These are phyloP conservation scores for Chelonia mydas DNA, from an alignment of 2,797 vertebrate genomes.

Conservation along the genomic window DNA sequence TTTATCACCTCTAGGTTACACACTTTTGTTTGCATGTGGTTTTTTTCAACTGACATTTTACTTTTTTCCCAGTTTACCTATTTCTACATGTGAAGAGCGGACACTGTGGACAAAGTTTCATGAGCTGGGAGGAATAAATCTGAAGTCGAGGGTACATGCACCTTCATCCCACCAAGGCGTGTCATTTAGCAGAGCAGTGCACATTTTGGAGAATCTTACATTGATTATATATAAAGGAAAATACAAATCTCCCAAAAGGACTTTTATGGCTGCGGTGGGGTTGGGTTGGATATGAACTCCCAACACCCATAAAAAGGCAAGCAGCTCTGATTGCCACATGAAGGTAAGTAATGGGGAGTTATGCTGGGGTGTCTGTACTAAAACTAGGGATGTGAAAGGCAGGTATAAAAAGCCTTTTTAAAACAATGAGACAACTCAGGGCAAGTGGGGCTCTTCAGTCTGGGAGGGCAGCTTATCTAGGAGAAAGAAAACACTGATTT, in stretches of 20 bases:
- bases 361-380: not conserved
- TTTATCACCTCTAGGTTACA: conserved; percentile 75
- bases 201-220: not conserved
- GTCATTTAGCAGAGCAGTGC: not conserved
- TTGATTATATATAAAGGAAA: not conserved
- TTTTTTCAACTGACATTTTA: conserved; percentile 69
- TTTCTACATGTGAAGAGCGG: conserved; percentile 40
- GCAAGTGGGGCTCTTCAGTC: not conserved
- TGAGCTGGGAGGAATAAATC: conserved; percentile 25
- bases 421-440: not conserved
- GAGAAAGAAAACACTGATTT: not conserved
- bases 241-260: not conserved
- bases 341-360: too few species aligned
- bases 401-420: not conserved
- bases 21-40: conserved; percentile 71
- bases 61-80: conserved; percentile 42
- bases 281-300: not conserved
- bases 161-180: not conserved
- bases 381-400: not conserved
- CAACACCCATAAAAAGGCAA: not conserved
- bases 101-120: not conserved
- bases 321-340: not conserved
- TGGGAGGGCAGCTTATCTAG: not conserved
- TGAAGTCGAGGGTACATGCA: not conserved
- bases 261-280: not conserved